Evolutionary conservation across 1,140 invertebrate genomes (phyloP), one percentile per base, ranked within the genome.

Genomic region (Drosophila triauraria): DNA sequence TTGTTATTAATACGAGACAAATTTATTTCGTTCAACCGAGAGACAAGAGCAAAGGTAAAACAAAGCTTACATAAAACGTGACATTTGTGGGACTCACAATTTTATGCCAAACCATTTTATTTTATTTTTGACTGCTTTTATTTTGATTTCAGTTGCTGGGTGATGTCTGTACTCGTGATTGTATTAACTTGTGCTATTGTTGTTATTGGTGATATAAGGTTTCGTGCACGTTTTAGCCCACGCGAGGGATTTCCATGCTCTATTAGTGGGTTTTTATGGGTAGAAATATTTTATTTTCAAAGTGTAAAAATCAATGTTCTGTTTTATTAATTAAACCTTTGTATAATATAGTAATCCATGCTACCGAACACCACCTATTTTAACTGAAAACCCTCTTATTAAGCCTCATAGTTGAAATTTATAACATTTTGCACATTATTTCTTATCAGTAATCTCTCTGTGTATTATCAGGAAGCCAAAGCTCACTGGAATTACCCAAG

Each of bases 11-110:
- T 63, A 80, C 58, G 17, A 48, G 23, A 58, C 17, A 48, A 61
- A 75, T 76, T 46, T 42, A 71, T 76, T 56, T 79, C 13, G 59
- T 44, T 32, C n/a, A 27, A 40, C 15, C 32, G 17, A 35, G 32
- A 35, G 32, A 10, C 54, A 32, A 50, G 3, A 15, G 6, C 13
- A 53, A 40, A 38, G 43, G 47, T 68, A 62, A 56, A 56, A 40
- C 20, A 46, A 65, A 71, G 23, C 54, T 76, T 80, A 68, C 68
- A 76, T 70, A 80, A 87, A 78, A 87, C 83, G 83, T 87, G 83
- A 88, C 84, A 87, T 77, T 87, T 86, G 67, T 65, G 46, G 40
- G 48, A 53, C 50, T 70, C 69, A 47, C 70, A 78, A 59, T 82
- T 82, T 67, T 38, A 48, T 76, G 30, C 32, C 15, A 43, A 43